A percentile compares a stretch with the other conserved stretches of the same genome.
Evolutionary conservation across 2,113 vertebrate genomes (phyloP).

Genomic region (Cyprinus carpio): DNA sequence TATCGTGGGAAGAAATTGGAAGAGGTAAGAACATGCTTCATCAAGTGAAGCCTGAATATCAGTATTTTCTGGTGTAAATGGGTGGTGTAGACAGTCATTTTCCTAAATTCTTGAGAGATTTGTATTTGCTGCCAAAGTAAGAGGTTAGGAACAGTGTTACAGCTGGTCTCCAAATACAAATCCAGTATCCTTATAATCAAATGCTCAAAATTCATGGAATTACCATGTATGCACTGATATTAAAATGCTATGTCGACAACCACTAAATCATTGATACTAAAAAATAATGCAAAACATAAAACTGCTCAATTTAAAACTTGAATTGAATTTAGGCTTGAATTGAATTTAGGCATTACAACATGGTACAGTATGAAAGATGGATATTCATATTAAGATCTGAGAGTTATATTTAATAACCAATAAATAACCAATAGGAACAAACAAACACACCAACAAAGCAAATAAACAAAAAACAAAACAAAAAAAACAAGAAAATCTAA

Average conservation of each 20-base stretch:
- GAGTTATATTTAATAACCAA: neutral
- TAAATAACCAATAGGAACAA: neutral
- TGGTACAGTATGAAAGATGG: neutral
- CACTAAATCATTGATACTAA: neutral
- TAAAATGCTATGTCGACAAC: neutral
- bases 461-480: neutral
- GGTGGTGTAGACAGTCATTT: neutral
- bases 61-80: neutral
- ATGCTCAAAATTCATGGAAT: neutral
- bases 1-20: constrained; percentile 13
- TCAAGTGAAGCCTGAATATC: neutral
- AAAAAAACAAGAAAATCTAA: too few relatives aligned
- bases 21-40: neutral
- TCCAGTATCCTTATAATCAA: neutral
- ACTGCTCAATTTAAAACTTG: neutral
- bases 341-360: neutral
- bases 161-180: neutral
- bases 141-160: neutral
- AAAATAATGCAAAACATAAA: neutral
- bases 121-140: neutral
- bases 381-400: neutral
- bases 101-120: neutral
- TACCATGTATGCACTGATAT: neutral
- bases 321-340: too few relatives aligned
- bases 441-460: neutral